Conservation (phyloP, 23 tunicate species). For the Phallusia fumigata region DNA sequence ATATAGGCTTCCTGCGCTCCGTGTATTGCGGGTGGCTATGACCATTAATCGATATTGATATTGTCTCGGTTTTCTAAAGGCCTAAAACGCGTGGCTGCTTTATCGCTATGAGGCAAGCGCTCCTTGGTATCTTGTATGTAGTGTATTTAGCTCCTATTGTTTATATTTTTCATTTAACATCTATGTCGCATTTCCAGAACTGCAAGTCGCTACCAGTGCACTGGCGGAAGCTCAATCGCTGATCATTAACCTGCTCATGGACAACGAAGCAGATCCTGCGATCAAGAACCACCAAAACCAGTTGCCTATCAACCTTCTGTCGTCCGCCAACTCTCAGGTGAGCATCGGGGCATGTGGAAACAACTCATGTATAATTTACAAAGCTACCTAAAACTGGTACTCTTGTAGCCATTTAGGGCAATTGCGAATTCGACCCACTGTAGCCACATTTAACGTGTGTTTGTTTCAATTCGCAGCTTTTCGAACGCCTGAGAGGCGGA, state of each 20-base stretch:
- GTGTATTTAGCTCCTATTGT: too few relatives aligned
- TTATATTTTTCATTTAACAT: background rate
- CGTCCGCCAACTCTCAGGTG: constrained; percentile 1
- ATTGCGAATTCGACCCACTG: too few relatives aligned
- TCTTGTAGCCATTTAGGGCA: too few relatives aligned
- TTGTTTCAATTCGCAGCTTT: background rate
- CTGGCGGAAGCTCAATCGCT: background rate
- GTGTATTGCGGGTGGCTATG: too few relatives aligned
- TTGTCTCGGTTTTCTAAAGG: too few relatives aligned
- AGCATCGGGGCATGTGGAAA: background rate
- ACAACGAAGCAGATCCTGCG: constrained; percentile 2
- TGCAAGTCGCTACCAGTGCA: background rate
- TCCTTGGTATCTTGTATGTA: too few relatives aligned
- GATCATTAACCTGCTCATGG: background rate
- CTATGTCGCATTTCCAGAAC: background rate
- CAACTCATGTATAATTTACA: background rate
- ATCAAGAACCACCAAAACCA: constrained; percentile 11
- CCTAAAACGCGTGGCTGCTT: too few relatives aligned
- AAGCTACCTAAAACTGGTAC: background rate
- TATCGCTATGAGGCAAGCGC: too few relatives aligned
- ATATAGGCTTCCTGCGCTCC: too few relatives aligned
- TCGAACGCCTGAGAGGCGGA: background rate
- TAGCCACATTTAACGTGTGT: too few relatives aligned
- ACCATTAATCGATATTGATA: too few relatives aligned
- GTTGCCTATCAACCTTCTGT: background rate